Evolutionary conservation across 2,113 vertebrate genomes (phyloP).

Genomic region (Eublepharis macularius): DNA sequence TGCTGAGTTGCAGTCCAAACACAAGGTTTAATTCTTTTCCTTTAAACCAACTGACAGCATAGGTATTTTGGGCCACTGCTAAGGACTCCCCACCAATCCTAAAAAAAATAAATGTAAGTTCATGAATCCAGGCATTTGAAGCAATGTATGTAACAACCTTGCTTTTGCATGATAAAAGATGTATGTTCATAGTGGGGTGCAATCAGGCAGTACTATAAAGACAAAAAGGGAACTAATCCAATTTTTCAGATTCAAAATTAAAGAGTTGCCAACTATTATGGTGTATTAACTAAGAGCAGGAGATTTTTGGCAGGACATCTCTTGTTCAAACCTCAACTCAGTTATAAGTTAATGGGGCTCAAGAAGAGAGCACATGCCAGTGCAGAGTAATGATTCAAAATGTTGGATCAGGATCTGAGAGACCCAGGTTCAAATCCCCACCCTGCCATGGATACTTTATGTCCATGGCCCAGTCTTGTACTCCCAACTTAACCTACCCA

Average conservation of each 20-base stretch:
- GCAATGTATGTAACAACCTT: fast-evolving
- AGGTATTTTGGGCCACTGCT: conserved; percentile 96
- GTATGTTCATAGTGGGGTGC: neutral
- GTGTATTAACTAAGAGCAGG: too few species aligned
- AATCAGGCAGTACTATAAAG: neutral
- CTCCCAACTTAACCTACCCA: too few species aligned
- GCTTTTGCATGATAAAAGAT: neutral
- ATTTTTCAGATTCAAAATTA: neutral
- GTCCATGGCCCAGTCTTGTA: too few species aligned
- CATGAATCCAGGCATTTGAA: neutral
- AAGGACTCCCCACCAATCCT: conserved; percentile 97
- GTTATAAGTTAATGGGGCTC: too few species aligned
- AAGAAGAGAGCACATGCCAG: too few species aligned
- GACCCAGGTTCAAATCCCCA: too few species aligned
- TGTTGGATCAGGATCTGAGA: too few species aligned
- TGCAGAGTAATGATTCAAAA: too few species aligned
- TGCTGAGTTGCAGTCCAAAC: conserved; percentile 96
- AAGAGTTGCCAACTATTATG: neutral
- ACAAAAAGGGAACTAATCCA: neutral
- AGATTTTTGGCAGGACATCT: too few species aligned
- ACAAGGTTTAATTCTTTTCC: conserved; percentile 97
- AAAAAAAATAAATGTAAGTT: neutral
- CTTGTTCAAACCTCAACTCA: too few species aligned
- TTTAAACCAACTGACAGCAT: conserved; percentile 98
- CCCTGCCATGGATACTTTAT: too few species aligned